phyloP scores from a whole-genome alignment of 2,888 invertebrate species.

The Antitype chi region DNA sequence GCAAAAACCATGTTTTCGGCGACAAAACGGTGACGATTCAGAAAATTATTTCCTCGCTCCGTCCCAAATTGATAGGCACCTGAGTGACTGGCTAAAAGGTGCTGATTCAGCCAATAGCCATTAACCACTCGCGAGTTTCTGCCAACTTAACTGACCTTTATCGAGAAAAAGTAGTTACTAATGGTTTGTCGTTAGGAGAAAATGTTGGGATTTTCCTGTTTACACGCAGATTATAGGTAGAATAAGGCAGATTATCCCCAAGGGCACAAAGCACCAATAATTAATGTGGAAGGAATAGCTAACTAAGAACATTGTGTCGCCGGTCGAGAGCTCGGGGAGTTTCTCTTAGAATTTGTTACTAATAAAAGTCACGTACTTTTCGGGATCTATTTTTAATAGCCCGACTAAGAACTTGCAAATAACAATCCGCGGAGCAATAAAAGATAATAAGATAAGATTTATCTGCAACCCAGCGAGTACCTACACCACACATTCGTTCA shows the following conservation, averaged over 20 bases:
- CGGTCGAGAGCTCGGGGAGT: neutral
- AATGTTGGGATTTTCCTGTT: slow-evolving; percentile 57
- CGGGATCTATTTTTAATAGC: slow-evolving; percentile 44
- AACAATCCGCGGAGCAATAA: slow-evolving; percentile 15
- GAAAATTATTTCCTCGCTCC: slow-evolving; percentile 33
- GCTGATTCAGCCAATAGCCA: slow-evolving; percentile 61
- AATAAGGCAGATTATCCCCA: slow-evolving; percentile 49
- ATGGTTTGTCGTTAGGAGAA: slow-evolving; percentile 53
- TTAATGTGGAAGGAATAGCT: slow-evolving; percentile 50
- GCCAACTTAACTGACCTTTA: slow-evolving; percentile 50
- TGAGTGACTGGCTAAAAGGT: slow-evolving; percentile 42
- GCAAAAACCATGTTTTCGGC: neutral
- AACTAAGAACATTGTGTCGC: slow-evolving; percentile 42
- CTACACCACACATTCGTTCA: neutral
- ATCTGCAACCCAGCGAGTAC: slow-evolving; percentile 7
- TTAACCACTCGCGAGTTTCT: slow-evolving; percentile 52
- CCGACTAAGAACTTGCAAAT: slow-evolving; percentile 32
- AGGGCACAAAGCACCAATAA: slow-evolving; percentile 45
- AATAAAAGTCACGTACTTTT: slow-evolving; percentile 40
- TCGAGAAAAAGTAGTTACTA: slow-evolving; percentile 60
- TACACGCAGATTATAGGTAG: slow-evolving; percentile 52
- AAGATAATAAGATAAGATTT: slow-evolving; percentile 37
- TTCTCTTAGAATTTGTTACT: slow-evolving; percentile 16
- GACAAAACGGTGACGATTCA: slow-evolving; percentile 34
- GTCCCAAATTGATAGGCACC: slow-evolving; percentile 47